Evolutionary conservation across 2,797 vertebrate genomes (phyloP), one percentile per base, ranked within the genome.

Genomic region (Orientallactaga sibirica): DNA sequence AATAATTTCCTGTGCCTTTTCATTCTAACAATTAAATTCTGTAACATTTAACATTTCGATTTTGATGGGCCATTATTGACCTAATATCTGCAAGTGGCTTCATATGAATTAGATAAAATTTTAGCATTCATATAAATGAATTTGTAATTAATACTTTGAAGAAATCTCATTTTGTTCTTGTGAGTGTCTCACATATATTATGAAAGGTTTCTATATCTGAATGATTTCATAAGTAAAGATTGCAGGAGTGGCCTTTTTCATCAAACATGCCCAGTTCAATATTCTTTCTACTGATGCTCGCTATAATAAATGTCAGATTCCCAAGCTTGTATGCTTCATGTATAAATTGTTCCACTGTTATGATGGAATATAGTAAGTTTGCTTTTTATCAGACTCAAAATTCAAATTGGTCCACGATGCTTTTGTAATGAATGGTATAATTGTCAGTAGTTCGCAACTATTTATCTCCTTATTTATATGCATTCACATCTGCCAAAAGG

Each of bases 341-440:
- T 33, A 90, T n/a, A 84, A 77, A 64, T 76, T 85, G 25, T 2
- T 43, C 41, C 71, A n/a, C 4, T 52, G 3, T 67, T 81, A 73
- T 43, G 24, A 81, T 87, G 86, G 93, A 77, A 41, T n/a, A 81
- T 55, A 41, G 25, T 88, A 93, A 87, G 81, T 77, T 84, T 41
- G 10, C 37, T 94, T 87, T n/a, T n/a, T 85, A 64, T 82, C 78
- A 86, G 24, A 79, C 58, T 78, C n/a, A 92, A 58, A 92, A 79
- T 94, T 92, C 29, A 75, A 76, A 78, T 67, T 81, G 76, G 83
- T 78, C 88, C 66, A 92, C 29, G 14, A 55, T 86, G 74, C 68
- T 91, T 71, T 91, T 71, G 5, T 77, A 86, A 81, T 55, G 24
- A 92, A 68, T 88, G 22, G 27, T 33, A 52, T 22, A 68, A 25